Percentiles rank a stretch among this genome's conserved stretches.
These are phyloP conservation scores for Trypoxylon attenuatum DNA, from an alignment of 2,888 invertebrate species.

Conservation along the genomic window DNA sequence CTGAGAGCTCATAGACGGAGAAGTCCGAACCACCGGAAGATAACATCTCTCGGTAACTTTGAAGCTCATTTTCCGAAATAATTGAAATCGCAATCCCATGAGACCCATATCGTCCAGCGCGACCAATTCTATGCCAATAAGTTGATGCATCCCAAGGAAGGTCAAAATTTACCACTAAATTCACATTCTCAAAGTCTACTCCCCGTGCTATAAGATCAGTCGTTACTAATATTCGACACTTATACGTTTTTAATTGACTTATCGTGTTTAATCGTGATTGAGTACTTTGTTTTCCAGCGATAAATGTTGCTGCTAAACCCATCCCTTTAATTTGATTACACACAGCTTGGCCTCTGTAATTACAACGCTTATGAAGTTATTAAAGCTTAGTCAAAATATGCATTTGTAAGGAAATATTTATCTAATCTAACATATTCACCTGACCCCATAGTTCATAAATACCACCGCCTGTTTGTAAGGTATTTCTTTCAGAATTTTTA, in stretches of 20 bases:
- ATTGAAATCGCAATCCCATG: conserved; percentile 88
- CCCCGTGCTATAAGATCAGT: conserved; percentile 96
- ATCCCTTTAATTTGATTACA: conserved; percentile 82
- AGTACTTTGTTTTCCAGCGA: conserved; percentile 89
- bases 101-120: conserved; percentile 95
- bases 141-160: conserved; percentile 86
- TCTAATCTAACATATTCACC: conserved; percentile 71
- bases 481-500: conserved; percentile 82
- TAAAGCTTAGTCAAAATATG: neutral
- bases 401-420: neutral
- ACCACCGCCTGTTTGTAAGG: conserved; percentile 93
- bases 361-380: neutral
- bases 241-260: conserved; percentile 85
- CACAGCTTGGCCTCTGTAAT: conserved; percentile 84
- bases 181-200: conserved; percentile 94
- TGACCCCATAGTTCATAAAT: conserved; percentile 91
- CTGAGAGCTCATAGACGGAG: conserved; percentile 75
- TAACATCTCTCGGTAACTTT: conserved; percentile 78
- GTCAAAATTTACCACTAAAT: conserved; percentile 95
- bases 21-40: conserved; percentile 77
- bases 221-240: conserved; percentile 89
- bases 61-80: conserved; percentile 80
- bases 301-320: conserved; percentile 87
- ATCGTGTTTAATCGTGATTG: conserved; percentile 84
- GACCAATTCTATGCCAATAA: conserved; percentile 95